Evolutionary conservation across 2,113 vertebrate species (phyloP), one percentile per base, ranked within the genome.

Genomic region (Zootoca vivipara): DNA sequence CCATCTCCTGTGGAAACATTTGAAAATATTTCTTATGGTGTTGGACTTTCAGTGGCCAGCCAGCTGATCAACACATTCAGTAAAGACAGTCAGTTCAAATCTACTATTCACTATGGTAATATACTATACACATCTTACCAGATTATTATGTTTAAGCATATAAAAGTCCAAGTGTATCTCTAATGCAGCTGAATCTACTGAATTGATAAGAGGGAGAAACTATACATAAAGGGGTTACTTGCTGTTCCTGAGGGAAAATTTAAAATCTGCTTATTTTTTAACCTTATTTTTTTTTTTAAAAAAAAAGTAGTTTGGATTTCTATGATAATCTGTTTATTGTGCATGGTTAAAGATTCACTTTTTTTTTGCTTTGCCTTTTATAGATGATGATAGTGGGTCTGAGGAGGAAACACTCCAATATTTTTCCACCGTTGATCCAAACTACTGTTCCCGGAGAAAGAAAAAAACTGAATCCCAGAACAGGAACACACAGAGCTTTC

Each of bases 1-100:
- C 99, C 99, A 7, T 99, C 99, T 81, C 99, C 99, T 28, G 99
- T 99, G 89, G 99, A 99, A 96, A 99, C 98, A 0, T 97, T 99
- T 89, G 99, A 99, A 93, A 99, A 96, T 93, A 97, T 99, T 96
- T 98, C 99, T 2, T 99, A 98, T 0, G 99, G 99, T 77, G 96
- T 98, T 75, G 98, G 99, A 40, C 98, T 99, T 9, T 99, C 99
- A 18, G 99, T 99, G 78, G 99, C 99, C 96, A 99, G 99, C 94
- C 99, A 99, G 75, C 95, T 99, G 91, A 99, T 99, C 94, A 98
- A 98, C 92, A 98, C 98, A 79, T 99, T 99, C 95, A 97, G 94
- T 92, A 99, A 99, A 95, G 99, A 99, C 89, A 98, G 97, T 94
- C 98, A 98, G 67, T 98, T 99, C 95, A 98, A 97, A 93, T 98